Conservation (phyloP, 2,113 vertebrate species). For the Rhadina sibilatrix region DNA sequence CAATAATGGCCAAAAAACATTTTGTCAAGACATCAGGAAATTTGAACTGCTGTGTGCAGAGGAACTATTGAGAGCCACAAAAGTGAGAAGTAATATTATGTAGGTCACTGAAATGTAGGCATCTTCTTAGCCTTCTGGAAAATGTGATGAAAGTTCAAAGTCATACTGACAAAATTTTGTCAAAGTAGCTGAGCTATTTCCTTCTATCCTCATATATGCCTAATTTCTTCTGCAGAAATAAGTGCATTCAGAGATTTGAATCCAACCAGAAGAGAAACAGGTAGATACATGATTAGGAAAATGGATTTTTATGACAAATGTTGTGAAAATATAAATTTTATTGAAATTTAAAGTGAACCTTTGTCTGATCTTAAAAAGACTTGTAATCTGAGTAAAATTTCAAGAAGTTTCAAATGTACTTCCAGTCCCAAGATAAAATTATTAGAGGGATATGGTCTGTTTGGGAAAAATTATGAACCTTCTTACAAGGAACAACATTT, state of each 20-base stretch:
- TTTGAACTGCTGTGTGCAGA: background rate
- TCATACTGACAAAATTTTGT: background rate
- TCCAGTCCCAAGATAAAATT: background rate
- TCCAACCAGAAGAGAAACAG: background rate
- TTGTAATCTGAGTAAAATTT: background rate
- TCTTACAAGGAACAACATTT: background rate
- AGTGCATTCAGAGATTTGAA: background rate
- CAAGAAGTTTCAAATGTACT: background rate
- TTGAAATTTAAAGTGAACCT: background rate
- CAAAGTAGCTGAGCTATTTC: background rate
- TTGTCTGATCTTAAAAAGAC: background rate
- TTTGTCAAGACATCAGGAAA: background rate
- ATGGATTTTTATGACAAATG: background rate
- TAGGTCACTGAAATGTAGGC: background rate
- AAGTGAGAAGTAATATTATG: background rate
- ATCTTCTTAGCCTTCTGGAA: background rate
- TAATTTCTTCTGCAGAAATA: background rate
- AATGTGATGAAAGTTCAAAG: background rate
- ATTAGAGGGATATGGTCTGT: background rate
- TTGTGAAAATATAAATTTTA: background rate
- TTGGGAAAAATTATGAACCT: background rate
- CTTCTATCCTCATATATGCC: background rate
- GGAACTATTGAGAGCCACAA: background rate
- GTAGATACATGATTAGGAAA: background rate
- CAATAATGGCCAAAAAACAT: background rate